Evolutionary conservation across 2,797 vertebrate genomes (phyloP), one percentile per base, ranked within the genome.

Genomic region (Synanceia verrucosa): DNA sequence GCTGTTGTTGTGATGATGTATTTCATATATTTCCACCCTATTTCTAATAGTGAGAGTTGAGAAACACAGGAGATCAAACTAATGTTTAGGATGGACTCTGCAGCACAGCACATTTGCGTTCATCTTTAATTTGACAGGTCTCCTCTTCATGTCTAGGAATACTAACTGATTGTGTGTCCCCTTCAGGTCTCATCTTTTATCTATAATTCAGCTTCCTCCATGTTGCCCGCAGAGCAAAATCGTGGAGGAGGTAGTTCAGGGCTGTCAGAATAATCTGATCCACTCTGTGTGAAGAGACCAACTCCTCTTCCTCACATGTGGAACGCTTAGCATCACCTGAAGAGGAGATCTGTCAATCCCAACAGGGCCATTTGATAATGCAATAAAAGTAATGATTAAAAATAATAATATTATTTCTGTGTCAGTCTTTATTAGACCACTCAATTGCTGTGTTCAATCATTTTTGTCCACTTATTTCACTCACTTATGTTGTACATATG

Each of bases 121-220:
- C 39, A 71, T 68, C 14, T 70, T 69, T 60, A 24, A 48, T 63
- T 62, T n/a, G 23, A 7, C 2, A 23, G 28, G 6, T 28, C 0
- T 61, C 48, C 52, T 29, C 18, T 1, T 4, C n/a, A 8, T 29
- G 16, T 69, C 43, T 24, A 34, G 33, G 56, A 73, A 68, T 34
- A 70, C 63, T 26, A 47, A 6, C 52, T 0, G 16, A 43, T 19
- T 61, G 46, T 59, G 33, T 18, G 59, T 70, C 39, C 46, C 37
- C 60, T 57, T 60, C 65, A 60, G 64, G 48, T 72, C 37, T 57
- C 70, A 73, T 65, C 79, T 77, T 66, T 75, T 66, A 90, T 90
- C 81, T 85, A 87, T 86, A 88, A 90, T 89, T 90, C 84, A 90
- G 73, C 23, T 62, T 3, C 46, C 60, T 67, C 56, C 19, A 2